phyloP scores from a whole-genome alignment of 2,113 vertebrate genomes.

The Rhinoderma darwinii region DNA sequence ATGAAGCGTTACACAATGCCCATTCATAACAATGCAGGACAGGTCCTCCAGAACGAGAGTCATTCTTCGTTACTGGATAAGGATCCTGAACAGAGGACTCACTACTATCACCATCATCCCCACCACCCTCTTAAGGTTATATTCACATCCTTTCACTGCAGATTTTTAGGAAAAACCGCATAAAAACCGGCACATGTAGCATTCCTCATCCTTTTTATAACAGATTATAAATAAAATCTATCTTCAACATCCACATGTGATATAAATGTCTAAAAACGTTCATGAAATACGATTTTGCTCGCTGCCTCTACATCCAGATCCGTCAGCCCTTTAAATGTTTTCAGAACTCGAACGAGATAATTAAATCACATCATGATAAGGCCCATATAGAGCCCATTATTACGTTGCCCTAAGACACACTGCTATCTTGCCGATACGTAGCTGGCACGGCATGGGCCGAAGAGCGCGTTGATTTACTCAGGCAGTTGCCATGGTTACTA shows the following conservation, averaged over 20 bases:
- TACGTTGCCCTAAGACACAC: background rate
- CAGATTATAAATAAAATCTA: background rate
- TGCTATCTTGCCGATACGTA: background rate
- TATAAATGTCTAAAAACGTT: background rate
- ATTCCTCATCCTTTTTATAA: background rate
- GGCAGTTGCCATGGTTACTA: slow-evolving; percentile 39
- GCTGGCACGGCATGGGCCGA: slow-evolving; percentile 2
- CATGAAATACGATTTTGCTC: background rate
- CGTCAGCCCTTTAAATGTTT: background rate
- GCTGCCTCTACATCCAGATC: background rate
- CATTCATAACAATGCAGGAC: too few relatives aligned
- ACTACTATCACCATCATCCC: background rate
- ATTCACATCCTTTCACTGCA: too few relatives aligned
- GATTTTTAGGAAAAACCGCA: too few relatives aligned
- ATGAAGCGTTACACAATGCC: too few relatives aligned
- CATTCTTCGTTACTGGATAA: too few relatives aligned
- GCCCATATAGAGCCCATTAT: background rate
- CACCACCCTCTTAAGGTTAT: too few relatives aligned
- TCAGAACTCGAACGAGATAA: background rate
- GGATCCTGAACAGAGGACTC: too few relatives aligned
- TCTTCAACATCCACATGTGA: background rate
- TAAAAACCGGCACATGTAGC: too few relatives aligned
- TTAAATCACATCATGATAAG: background rate
- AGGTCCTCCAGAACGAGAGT: too few relatives aligned
- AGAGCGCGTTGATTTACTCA: background rate